Evolutionary conservation across 2,113 vertebrate genomes (phyloP), one percentile per base, ranked within the genome.

Genomic region (Benitochromis conjunctus): DNA sequence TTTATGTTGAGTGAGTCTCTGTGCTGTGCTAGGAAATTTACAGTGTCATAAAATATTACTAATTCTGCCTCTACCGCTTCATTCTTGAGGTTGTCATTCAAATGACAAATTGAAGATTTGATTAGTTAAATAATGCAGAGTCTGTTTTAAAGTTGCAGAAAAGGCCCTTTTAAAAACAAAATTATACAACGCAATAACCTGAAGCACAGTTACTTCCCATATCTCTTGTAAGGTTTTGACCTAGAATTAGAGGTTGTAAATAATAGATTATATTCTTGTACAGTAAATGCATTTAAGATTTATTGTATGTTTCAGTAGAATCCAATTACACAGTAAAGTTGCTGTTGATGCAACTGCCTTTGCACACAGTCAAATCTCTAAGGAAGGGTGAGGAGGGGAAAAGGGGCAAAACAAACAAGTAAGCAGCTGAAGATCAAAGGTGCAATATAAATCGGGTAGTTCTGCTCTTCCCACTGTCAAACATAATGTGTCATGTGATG

Each of bases 391-490:
- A 41, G 10, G 18, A 26, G 11, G 74, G 36, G 29, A 81, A 55
- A 46, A 2, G 29, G 69, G 57, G 48, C 21, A 46, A 64, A 89
- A 79, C 69, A 87, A 87, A 90, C 78, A 82, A 82, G 89, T 13
- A 87, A 88, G 84, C 82, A 82, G 55, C 74, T 43, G 80, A 86
- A 41, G 90, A 91, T 92, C 77, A 87, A 87, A 87, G 78, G 86
- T 9, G 14, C 31, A 88, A 43, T 21, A 38, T 55, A 79, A 91
- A 64, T 80, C 13, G 51, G 18, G 62, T 38, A 31, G 3, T 6
- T 81, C 7, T 24, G 38, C 21, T 74, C n/a, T 43, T 87, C 66
- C 60, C 10, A 46, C 18, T 21, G 19, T 53, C 18, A 81, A 6
- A 7, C 34, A 46, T 31, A 9, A 51, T 29, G 26, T 48, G 77